Evolutionary conservation across 2,888 invertebrate genomes (phyloP).

Genomic region (Acanthosepion pharaonis): DNA sequence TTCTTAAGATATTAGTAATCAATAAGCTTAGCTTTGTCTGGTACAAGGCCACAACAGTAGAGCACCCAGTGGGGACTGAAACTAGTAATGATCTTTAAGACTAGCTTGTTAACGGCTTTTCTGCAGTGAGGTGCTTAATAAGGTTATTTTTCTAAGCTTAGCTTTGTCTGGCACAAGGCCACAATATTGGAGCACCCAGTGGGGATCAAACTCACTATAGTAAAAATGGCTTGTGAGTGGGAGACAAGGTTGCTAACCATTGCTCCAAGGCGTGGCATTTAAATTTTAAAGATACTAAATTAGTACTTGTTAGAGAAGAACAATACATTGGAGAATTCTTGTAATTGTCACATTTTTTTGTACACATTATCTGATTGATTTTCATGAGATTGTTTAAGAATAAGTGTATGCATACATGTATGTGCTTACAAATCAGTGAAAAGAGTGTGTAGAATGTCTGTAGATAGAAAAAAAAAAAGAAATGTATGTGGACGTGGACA

Average conservation of each 20-base stretch:
- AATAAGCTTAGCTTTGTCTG: background rate
- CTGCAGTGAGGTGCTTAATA: background rate
- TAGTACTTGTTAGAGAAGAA: background rate
- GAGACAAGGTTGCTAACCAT: background rate
- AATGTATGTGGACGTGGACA: background rate
- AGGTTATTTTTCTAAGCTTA: background rate
- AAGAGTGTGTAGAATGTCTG: background rate
- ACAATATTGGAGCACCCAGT: background rate
- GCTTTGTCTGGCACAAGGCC: background rate
- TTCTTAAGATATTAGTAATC: background rate
- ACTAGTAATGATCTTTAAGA: background rate
- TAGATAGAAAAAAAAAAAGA: background rate
- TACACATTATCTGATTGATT: background rate
- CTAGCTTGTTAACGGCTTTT: background rate
- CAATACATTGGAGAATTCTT: background rate
- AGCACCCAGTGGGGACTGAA: background rate
- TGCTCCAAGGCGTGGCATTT: background rate
- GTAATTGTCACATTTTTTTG: background rate
- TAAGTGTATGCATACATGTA: background rate
- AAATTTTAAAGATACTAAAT: background rate
- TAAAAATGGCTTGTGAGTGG: background rate
- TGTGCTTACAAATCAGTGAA: background rate
- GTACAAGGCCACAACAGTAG: background rate
- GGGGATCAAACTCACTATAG: background rate
- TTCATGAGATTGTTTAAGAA: background rate